Conservation (phyloP, 2,113 vertebrate species). For the Cranoglanis bouderius region DNA sequence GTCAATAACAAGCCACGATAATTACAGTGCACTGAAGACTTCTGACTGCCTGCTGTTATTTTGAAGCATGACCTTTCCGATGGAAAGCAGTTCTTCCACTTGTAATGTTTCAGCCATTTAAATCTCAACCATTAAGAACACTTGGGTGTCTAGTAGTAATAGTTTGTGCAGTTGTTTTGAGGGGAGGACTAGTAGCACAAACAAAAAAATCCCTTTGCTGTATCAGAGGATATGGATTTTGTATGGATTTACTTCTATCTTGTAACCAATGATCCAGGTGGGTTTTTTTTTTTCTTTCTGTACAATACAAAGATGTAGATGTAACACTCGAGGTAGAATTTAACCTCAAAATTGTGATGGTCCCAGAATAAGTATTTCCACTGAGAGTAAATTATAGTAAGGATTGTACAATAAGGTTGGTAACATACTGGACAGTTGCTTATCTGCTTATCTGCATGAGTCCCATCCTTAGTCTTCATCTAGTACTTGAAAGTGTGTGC, state of each 20-base stretch:
- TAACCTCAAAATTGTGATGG: neutral
- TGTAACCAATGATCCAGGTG: neutral
- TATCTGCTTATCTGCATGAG: neutral
- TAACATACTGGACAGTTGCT: neutral
- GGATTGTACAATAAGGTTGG: too few relatives aligned
- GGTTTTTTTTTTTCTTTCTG: too few relatives aligned
- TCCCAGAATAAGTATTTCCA: neutral
- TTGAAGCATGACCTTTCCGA: constrained; percentile 60
- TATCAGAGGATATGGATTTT: neutral
- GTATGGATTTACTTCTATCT: neutral
- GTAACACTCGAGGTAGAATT: neutral
- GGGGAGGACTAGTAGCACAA: neutral
- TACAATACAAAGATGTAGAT: neutral
- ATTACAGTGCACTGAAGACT: constrained; percentile 44
- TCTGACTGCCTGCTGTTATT: constrained; percentile 45
- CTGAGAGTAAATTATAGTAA: neutral
- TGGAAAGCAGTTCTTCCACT: constrained; percentile 41
- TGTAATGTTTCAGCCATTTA: neutral
- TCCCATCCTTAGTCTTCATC: neutral
- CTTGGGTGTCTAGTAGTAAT: neutral
- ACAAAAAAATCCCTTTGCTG: neutral
- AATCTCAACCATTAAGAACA: neutral
- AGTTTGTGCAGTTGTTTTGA: neutral
- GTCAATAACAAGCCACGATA: constrained; percentile 59
- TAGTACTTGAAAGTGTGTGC: neutral